Conservation (phyloP, 2,797 vertebrate species). For the Tenualosa ilisha region DNA sequence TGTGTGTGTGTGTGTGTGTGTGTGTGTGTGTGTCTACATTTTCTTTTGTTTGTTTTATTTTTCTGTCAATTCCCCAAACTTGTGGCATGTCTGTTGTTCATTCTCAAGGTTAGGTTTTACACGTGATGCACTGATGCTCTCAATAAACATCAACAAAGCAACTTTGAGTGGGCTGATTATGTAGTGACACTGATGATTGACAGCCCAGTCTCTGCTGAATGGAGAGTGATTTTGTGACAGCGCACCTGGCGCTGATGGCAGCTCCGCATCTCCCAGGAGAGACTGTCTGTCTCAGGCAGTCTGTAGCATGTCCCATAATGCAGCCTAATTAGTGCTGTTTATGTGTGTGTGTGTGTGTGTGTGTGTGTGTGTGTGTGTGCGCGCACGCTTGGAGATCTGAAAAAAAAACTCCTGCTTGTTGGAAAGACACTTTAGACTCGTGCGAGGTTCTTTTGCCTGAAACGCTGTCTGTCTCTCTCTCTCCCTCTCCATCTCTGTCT, state of each 20-base stretch:
- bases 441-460: not conserved
- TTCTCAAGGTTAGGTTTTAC: not conserved
- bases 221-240: conserved; percentile 17
- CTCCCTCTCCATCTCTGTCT: too few species aligned
- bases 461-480: not conserved
- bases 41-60: too few species aligned
- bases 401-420: not conserved
- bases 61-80: not conserved
- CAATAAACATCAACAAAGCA: not conserved
- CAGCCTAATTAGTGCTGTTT: not conserved
- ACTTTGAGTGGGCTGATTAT: not conserved
- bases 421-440: not conserved
- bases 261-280: not conserved
- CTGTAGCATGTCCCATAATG: not conserved
- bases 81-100: not conserved
- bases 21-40: not conserved
- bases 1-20: conserved; percentile 60
- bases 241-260: not conserved
- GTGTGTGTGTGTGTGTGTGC: not conserved
- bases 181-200: not conserved
- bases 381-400: not conserved
- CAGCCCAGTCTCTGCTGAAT: not conserved
- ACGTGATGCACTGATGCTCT: not conserved
- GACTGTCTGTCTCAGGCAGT: not conserved
- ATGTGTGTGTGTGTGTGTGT: conserved; percentile 5